A percentile compares a stretch with the other conserved stretches of the same genome.
phyloP scores from a whole-genome alignment of 2,888 invertebrate genomes.

The Latheticus oryzae region DNA sequence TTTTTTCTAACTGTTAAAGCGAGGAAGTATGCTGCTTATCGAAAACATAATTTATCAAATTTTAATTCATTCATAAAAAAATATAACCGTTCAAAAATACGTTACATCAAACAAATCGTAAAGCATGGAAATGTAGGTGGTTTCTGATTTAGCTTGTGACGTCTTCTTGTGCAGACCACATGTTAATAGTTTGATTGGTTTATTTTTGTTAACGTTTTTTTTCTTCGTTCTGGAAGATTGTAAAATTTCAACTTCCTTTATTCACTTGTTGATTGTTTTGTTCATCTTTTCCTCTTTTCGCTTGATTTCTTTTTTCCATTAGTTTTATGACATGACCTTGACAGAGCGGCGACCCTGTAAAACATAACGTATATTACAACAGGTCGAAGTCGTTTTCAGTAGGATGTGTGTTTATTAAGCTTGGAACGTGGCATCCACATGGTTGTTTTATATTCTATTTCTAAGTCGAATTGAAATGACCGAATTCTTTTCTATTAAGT shows the following conservation, averaged over 20 bases:
- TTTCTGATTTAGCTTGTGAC: conserved; percentile 29
- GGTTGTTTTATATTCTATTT: neutral
- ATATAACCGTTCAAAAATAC: conserved; percentile 7
- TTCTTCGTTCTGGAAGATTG: no score
- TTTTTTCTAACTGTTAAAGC: no score
- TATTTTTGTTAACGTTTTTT: no score
- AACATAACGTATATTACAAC: conserved; percentile 11
- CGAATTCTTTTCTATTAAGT: conserved; percentile 31
- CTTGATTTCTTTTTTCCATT: neutral
- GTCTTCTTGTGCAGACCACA: conserved; percentile 30
- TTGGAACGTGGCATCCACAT: conserved; percentile 10
- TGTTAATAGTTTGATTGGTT: conserved; percentile 23
- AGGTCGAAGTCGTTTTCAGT: conserved; percentile 24
- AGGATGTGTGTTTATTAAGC: neutral
- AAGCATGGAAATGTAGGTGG: conserved; percentile 11
- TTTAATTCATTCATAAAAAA: conserved; percentile 15
- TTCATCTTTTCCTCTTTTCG: no score
- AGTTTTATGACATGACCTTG: conserved; percentile 25
- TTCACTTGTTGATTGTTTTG: no score
- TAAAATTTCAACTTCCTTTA: no score
- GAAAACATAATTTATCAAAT: no score
- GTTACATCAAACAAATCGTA: conserved; percentile 7
- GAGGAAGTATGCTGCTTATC: no score
- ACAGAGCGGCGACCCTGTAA: conserved; percentile 29
- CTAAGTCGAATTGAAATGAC: conserved; percentile 9